Evolutionary conservation across 92 coral and sea anemone genomes (phyloP).

Genomic region (Blastomussa wellsi): DNA sequence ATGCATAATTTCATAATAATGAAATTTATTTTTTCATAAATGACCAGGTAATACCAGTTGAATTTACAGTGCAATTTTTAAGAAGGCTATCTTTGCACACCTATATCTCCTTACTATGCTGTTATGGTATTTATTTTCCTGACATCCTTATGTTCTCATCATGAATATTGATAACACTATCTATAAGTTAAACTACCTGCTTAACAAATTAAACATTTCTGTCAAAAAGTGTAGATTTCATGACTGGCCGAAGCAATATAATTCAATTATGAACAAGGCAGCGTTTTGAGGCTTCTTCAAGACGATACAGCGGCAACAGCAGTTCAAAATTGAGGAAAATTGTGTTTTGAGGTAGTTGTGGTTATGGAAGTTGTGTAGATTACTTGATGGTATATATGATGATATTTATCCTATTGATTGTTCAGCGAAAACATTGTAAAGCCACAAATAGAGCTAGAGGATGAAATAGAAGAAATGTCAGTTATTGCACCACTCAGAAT

Average conservation of each 20-base stretch:
- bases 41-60: not conserved
- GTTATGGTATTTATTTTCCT: not conserved
- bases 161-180: conserved; percentile 22
- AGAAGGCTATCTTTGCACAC: not conserved
- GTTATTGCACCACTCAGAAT: not conserved
- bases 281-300: not conserved
- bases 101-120: not conserved
- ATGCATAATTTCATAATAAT: not conserved
- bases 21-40: not conserved
- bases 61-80: not conserved
- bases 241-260: not conserved
- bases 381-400: not conserved
- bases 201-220: conserved; percentile 21
- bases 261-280: conserved; percentile 23
- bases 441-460: too few relatives aligned
- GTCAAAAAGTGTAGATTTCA: conserved; percentile 23
- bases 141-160: not conserved
- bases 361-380: conserved; percentile 7
- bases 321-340: not conserved
- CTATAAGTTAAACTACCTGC: conserved; percentile 38
- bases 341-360: not conserved
- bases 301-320: not conserved
- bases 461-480: not conserved
- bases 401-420: not conserved
- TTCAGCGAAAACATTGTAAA: not conserved